phyloP scores from a whole-genome alignment of 2,113 vertebrate species.

The human region GRCh38 chr2:83804501-83805000 shows the following conservation, averaged over 20 bases:
- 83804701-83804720: not conserved
- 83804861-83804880: not conserved
- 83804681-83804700: not conserved
- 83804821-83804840: not conserved
- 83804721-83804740: not conserved
- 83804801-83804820: not conserved
- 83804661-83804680: not conserved
- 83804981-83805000: not conserved
- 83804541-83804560: not conserved
- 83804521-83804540: not conserved
- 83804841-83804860: not conserved
- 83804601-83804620: not conserved
- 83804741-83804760: not conserved
- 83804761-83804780: not conserved
- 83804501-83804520: not conserved
- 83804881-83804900: not conserved
- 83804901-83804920: not conserved
- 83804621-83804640: not conserved
- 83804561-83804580: not conserved
- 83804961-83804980: not conserved
- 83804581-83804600: not conserved
- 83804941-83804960: not conserved
- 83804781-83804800: not conserved
- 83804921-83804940: not conserved
- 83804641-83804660: not conserved